Conservation (phyloP, 2,797 vertebrate species). For the Phrynocephalus forsythii region DNA sequence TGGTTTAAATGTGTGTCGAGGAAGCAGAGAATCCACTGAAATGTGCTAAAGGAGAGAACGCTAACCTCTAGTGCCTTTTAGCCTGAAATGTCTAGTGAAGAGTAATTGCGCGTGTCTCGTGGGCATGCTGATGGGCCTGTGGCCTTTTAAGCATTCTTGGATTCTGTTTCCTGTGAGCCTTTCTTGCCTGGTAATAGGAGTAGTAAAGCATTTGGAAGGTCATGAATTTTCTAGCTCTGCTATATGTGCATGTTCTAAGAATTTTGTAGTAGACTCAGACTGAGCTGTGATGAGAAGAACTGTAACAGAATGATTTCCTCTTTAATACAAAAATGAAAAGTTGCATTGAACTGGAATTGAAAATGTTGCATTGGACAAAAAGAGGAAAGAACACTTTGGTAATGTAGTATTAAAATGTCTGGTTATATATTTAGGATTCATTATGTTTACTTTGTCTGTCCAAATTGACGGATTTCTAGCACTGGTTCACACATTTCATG, state of each 20-base stretch:
- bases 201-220: neutral
- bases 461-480: slow-evolving; percentile 17
- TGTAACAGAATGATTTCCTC: neutral
- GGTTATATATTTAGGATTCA: neutral
- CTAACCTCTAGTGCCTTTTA: neutral
- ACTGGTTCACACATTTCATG: neutral
- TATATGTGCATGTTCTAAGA: neutral
- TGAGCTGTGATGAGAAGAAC: neutral
- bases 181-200: neutral
- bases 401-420: neutral
- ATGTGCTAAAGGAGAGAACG: neutral
- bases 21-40: too few species aligned
- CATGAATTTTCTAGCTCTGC: neutral
- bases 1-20: neutral
- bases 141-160: neutral
- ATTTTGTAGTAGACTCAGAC: neutral
- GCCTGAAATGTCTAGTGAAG: neutral
- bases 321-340: neutral
- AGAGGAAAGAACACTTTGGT: neutral
- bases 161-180: neutral
- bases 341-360: neutral
- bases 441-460: slow-evolving; percentile 21
- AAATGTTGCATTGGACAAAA: neutral
- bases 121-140: neutral
- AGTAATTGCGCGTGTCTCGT: neutral